These are phyloP conservation scores for Pandion haliaetus DNA, from an alignment of 2,113 vertebrate species.

Conservation along the genomic window DNA sequence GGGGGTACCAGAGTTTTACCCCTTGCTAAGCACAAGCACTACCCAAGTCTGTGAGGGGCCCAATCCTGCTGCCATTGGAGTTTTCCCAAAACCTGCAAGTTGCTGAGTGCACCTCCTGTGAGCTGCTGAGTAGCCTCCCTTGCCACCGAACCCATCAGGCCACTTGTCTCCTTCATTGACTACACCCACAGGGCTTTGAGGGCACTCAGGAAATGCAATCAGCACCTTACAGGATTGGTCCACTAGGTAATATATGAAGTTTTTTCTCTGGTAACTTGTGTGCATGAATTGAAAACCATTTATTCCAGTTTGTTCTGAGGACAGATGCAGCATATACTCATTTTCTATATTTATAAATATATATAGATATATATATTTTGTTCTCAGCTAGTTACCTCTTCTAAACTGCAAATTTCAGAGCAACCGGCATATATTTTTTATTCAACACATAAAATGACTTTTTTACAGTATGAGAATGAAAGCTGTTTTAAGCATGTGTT, in stretches of 20 bases:
- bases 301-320: slow-evolving; percentile 52
- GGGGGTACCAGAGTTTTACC: slow-evolving; percentile 1
- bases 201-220: slow-evolving; percentile 28
- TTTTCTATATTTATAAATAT: slow-evolving; percentile 69
- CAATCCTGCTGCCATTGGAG: slow-evolving; percentile 24
- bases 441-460: slow-evolving; percentile 47
- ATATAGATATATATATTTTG: slow-evolving; percentile 62
- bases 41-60: neutral
- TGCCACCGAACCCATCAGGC: neutral
- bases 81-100: neutral
- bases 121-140: slow-evolving; percentile 1
- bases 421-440: slow-evolving; percentile 64
- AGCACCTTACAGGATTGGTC: slow-evolving; percentile 43
- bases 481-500: slow-evolving; percentile 69
- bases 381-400: slow-evolving; percentile 61
- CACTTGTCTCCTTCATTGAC: neutral
- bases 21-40: slow-evolving; percentile 28
- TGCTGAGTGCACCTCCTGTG: slow-evolving; percentile 28
- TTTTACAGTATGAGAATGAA: slow-evolving; percentile 63
- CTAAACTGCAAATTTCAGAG: slow-evolving; percentile 52
- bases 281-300: slow-evolving; percentile 28
- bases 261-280: slow-evolving; percentile 45
- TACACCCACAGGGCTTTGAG: neutral
- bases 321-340: slow-evolving; percentile 52
- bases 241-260: slow-evolving; percentile 24